phyloP scores from a whole-genome alignment of 1,140 invertebrate species.

The Aphaenogaster rudis region DNA sequence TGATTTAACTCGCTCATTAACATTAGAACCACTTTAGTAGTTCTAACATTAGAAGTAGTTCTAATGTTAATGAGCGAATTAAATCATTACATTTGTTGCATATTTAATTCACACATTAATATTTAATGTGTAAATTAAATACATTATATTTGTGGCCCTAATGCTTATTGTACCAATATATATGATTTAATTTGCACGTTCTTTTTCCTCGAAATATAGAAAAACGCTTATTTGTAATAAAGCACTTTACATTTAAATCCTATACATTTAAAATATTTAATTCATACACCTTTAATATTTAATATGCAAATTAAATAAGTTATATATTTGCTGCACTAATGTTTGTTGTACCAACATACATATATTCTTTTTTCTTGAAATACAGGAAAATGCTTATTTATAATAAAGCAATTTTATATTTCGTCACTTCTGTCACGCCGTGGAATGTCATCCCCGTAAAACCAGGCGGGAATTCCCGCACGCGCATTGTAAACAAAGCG shows the following conservation, averaged over 20 bases:
- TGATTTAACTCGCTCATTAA: no score
- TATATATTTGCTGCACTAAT: neutral
- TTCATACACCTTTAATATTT: neutral
- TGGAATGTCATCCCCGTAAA: neutral
- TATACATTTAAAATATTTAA: neutral
- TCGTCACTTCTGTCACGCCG: neutral
- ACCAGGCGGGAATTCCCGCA: neutral
- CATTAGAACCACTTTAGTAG: no score
- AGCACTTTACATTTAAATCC: neutral
- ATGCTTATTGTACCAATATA: no score
- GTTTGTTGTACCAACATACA: neutral
- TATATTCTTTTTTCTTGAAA: neutral
- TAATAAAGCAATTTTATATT: neutral
- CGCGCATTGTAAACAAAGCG: constrained; percentile 18
- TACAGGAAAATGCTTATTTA: neutral
- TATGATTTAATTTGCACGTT: no score
- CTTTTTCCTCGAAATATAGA: no score
- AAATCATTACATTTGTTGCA: neutral
- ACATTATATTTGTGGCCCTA: neutral
- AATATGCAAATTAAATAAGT: neutral
- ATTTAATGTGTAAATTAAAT: neutral
- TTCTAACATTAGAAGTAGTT: neutral
- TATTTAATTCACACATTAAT: neutral
- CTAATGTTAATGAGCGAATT: neutral
- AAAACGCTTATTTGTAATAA: no score